Conservation (phyloP, 2,113 vertebrate genomes). For the Burhinus oedicnemus region DNA sequence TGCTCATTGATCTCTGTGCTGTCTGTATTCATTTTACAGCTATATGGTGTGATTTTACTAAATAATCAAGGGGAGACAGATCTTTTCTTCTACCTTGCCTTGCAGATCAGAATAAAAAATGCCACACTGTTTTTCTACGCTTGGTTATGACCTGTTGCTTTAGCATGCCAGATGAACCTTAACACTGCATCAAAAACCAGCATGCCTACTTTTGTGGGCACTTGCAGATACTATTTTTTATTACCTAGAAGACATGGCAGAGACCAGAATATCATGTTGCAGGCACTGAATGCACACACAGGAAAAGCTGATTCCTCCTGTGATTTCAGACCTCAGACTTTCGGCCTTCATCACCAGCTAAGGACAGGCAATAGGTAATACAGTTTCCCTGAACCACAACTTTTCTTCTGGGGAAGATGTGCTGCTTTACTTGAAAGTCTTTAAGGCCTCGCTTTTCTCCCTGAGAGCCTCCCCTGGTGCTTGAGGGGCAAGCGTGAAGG, state of each 20-base stretch:
- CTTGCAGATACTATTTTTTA: not conserved
- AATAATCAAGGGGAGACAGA: not conserved
- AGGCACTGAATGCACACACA: not conserved
- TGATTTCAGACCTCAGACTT: not conserved
- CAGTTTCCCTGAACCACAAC: not conserved
- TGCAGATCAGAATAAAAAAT: not conserved
- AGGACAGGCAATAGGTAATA: not conserved
- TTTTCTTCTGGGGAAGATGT: not conserved
- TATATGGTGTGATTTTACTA: not conserved
- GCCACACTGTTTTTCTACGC: not conserved
- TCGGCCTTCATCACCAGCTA: not conserved
- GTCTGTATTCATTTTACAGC: not conserved
- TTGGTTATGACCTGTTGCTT: not conserved
- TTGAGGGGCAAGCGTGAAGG: not conserved
- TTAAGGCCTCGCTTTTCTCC: not conserved
- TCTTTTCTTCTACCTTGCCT: not conserved
- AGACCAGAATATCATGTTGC: not conserved
- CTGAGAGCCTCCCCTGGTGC: not conserved
- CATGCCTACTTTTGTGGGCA: not conserved
- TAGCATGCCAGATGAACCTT: not conserved
- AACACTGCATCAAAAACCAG: not conserved
- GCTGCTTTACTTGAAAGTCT: not conserved
- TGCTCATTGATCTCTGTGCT: not conserved
- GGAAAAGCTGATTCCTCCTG: not conserved
- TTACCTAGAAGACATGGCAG: not conserved